Evolutionary conservation across 2,113 vertebrate genomes (phyloP).

Genomic region (Rhynchomys soricoides): DNA sequence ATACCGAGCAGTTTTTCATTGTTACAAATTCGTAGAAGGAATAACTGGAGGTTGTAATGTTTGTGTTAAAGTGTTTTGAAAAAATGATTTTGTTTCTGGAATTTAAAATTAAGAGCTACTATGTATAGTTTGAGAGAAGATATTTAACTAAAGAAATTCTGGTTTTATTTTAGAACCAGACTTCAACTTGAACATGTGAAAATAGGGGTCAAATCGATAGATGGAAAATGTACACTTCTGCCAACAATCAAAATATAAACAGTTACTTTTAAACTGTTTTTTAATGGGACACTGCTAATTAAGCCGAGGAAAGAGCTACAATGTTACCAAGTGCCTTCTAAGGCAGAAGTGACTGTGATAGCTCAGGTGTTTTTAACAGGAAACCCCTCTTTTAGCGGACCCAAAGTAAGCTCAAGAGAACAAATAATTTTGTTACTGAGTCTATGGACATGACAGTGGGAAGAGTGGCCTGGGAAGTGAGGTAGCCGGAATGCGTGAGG

Average conservation of each 20-base stretch:
- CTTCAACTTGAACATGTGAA: not conserved
- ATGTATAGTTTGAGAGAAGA: not conserved
- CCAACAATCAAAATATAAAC: not conserved
- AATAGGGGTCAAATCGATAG: not conserved
- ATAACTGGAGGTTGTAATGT: not conserved
- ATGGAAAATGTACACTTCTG: not conserved
- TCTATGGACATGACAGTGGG: not conserved
- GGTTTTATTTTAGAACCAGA: not conserved
- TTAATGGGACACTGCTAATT: not conserved
- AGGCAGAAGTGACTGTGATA: not conserved
- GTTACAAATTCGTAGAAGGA: constrained; percentile 10
- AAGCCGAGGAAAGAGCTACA: not conserved
- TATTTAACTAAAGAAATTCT: not conserved
- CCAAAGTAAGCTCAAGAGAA: not conserved
- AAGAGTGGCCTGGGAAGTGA: not conserved
- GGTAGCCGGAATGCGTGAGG: not conserved
- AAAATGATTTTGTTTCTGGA: constrained; percentile 12
- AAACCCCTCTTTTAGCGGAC: not conserved
- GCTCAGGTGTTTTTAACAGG: not conserved
- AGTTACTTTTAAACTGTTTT: not conserved
- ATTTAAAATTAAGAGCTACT: constrained; percentile 14
- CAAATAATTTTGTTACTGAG: not conserved
- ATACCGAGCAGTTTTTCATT: constrained; percentile 19
- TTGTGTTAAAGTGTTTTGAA: not conserved
- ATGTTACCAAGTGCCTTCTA: not conserved